Percentiles rank a stretch among this genome's conserved stretches.
phyloP scores from a whole-genome alignment of 2,888 invertebrate species.

The Tinea trinotella region DNA sequence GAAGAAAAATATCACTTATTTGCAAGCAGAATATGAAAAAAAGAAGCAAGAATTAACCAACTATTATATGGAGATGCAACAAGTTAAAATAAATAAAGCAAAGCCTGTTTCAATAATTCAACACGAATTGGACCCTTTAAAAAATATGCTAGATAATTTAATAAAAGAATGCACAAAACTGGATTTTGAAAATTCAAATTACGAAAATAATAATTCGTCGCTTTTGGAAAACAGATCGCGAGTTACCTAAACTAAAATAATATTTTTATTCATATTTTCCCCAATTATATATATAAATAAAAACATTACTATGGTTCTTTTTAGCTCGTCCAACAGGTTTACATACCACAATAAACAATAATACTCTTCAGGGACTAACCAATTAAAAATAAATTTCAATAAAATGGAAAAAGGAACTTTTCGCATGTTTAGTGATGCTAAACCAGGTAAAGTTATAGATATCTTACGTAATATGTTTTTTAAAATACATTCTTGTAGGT shows the following conservation, averaged over 20 bases:
- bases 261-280: no score
- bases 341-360: neutral
- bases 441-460: slow-evolving; percentile 9
- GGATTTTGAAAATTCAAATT: slow-evolving; percentile 28
- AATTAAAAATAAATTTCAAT: no score
- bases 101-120: slow-evolving; percentile 35
- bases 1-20: neutral
- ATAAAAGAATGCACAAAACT: slow-evolving; percentile 36
- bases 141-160: slow-evolving; percentile 42
- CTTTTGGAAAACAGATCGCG: no score
- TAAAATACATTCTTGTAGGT: no score
- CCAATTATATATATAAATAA: no score
- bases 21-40: neutral
- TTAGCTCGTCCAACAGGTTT: no score
- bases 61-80: neutral
- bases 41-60: neutral
- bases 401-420: neutral
- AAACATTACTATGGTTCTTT: no score
- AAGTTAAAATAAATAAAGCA: neutral
- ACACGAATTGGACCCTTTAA: slow-evolving; percentile 47
- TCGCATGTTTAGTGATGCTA: neutral
- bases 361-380: no score
- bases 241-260: no score
- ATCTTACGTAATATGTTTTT: no score
- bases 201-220: slow-evolving; percentile 23